Percentiles rank a stretch among this genome's conserved stretches.
Evolutionary conservation across 37 sponge, comb jelly and placozoan genomes (phyloP).

Genomic region (Theonella swinhoei): DNA sequence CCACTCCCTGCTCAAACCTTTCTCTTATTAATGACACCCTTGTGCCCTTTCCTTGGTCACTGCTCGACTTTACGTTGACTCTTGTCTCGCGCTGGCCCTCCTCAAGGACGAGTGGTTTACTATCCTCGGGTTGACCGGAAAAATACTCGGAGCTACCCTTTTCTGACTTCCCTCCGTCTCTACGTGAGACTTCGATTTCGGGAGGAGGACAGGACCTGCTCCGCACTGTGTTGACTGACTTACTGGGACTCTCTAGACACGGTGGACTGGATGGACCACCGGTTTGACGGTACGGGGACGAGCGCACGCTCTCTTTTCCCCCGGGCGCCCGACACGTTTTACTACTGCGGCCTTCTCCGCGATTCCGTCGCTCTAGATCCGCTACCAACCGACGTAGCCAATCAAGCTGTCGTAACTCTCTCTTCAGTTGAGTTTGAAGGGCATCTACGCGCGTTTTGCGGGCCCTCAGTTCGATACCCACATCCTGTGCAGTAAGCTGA

Average conservation of each 20-base stretch:
- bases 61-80: background rate
- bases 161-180: too few relatives aligned
- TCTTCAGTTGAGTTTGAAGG: constrained; percentile 15
- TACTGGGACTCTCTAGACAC: too few relatives aligned
- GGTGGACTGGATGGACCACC: too few relatives aligned
- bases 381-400: constrained; percentile 20
- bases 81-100: background rate
- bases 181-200: too few relatives aligned
- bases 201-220: too few relatives aligned
- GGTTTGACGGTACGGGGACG: too few relatives aligned
- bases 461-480: constrained; percentile 12
- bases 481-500: constrained; percentile 31
- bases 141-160: too few relatives aligned
- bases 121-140: too few relatives aligned
- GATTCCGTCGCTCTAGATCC: background rate
- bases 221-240: too few relatives aligned
- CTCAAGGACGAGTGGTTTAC: too few relatives aligned
- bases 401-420: constrained; percentile 42
- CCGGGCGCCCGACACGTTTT: background rate
- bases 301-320: background rate
- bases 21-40: background rate
- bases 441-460: constrained; percentile 27
- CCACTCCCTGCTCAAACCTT: constrained; percentile 18
- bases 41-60: background rate
- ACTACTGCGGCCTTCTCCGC: background rate